Evolutionary conservation across 2,888 invertebrate genomes (phyloP).

Genomic region (Mesorhabditis sp.): DNA sequence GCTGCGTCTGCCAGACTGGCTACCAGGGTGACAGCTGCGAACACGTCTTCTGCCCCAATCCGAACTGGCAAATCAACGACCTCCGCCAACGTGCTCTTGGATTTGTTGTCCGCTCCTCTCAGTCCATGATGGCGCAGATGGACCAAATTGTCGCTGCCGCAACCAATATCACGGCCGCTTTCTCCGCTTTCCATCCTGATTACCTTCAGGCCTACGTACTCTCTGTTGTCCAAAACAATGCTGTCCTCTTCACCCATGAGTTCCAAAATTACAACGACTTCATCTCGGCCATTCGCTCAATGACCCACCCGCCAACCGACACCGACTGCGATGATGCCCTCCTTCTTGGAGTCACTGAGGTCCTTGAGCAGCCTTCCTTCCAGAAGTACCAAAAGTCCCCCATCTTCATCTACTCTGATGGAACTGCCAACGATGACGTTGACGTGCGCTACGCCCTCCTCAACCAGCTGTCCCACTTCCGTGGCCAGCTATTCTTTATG

Average conservation of each 20-base stretch:
- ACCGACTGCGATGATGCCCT: conserved; percentile 34
- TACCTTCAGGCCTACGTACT: conserved; percentile 30
- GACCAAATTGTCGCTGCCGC: conserved; percentile 23
- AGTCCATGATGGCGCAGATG: conserved; percentile 23
- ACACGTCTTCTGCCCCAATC: conserved; percentile 23
- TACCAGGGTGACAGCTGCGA: conserved; percentile 33
- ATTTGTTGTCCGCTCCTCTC: conserved; percentile 35
- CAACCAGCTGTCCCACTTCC: conserved; percentile 22
- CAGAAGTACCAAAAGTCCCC: conserved; percentile 37
- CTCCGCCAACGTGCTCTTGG: conserved; percentile 28
- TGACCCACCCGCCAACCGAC: conserved; percentile 25
- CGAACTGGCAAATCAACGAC: conserved; percentile 25
- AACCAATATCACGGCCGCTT: conserved; percentile 18
- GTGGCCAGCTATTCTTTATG: conserved; percentile 28
- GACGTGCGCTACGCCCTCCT: conserved; percentile 19
- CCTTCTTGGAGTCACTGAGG: conserved; percentile 22
- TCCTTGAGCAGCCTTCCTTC: conserved; percentile 18
- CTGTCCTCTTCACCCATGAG: conserved; percentile 20
- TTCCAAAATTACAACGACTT: conserved; percentile 20
- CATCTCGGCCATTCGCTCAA: conserved; percentile 17
- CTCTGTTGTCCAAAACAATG: conserved; percentile 31
- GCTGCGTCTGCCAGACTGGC: conserved; percentile 25
- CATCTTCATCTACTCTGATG: conserved; percentile 40
- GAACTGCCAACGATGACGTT: conserved; percentile 28
- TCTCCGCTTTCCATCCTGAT: conserved; percentile 19